Conservation (phyloP, 1,140 invertebrate genomes). For the Aphis craccivora region DNA sequence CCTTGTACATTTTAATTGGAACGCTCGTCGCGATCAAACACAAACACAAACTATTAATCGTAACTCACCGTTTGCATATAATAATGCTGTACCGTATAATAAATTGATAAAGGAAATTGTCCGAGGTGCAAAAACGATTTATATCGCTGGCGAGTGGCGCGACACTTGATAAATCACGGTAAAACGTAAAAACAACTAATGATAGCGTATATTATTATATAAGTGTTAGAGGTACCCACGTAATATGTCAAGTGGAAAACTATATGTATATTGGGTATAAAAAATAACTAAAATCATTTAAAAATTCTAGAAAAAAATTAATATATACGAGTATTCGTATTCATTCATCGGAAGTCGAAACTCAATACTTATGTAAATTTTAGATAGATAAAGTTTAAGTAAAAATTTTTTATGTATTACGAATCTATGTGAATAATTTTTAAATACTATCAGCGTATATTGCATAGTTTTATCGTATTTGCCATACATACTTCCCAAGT, state of each 20-base stretch:
- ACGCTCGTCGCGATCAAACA: background rate
- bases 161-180: background rate
- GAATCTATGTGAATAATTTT: background rate
- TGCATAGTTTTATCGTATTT: background rate
- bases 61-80: background rate
- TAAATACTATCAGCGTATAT: background rate
- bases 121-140: background rate
- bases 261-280: background rate
- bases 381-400: background rate
- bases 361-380: background rate
- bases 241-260: background rate
- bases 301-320: background rate
- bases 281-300: background rate
- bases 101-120: slow-evolving; percentile 2
- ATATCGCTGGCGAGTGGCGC: background rate
- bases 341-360: background rate
- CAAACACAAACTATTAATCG: slow-evolving; percentile 5
- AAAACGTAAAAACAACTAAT: background rate
- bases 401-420: background rate
- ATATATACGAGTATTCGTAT: background rate
- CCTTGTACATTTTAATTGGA: background rate
- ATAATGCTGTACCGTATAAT: background rate
- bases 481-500: background rate
- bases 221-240: background rate
- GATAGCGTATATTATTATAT: background rate